Percentiles rank a stretch among this genome's conserved stretches.
Conservation (phyloP, 2,113 vertebrate species). For the Thamnophis sirtalis region DNA sequence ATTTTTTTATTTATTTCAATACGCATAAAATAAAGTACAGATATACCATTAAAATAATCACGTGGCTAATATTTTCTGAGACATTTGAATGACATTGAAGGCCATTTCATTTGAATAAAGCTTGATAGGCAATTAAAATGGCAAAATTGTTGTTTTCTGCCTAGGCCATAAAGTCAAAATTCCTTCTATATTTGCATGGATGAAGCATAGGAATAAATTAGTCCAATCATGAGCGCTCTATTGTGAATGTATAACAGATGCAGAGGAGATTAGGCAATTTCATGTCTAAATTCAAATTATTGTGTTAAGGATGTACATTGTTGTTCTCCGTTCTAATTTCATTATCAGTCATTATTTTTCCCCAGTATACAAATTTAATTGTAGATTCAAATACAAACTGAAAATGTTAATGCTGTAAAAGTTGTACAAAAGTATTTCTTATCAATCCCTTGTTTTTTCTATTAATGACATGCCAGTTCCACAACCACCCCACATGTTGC, state of each 20-base stretch:
- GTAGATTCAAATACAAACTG: not conserved
- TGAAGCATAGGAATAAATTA: not conserved
- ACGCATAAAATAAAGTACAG: not conserved
- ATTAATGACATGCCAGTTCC: not conserved
- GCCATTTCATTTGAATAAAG: not conserved
- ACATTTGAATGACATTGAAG: not conserved
- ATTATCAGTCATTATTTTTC: not conserved
- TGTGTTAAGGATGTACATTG: not conserved
- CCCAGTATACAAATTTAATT: not conserved
- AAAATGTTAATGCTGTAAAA: not conserved
- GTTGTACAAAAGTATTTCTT: not conserved
- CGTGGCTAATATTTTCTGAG: not conserved
- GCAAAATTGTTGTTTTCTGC: not conserved
- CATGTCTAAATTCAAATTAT: not conserved
- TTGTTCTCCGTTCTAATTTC: not conserved
- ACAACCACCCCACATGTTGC: not conserved
- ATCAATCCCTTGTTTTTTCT: not conserved
- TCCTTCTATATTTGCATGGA: not conserved
- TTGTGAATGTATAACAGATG: not conserved
- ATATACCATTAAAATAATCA: not conserved
- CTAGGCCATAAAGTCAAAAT: not conserved
- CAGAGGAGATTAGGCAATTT: not conserved
- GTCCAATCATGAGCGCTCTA: not conserved
- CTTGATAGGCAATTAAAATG: not conserved
- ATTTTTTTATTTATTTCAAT: not conserved